Base-by-base conservation (phyloP, 1,140 invertebrate species). In the Drosophila setifemur region DNA sequence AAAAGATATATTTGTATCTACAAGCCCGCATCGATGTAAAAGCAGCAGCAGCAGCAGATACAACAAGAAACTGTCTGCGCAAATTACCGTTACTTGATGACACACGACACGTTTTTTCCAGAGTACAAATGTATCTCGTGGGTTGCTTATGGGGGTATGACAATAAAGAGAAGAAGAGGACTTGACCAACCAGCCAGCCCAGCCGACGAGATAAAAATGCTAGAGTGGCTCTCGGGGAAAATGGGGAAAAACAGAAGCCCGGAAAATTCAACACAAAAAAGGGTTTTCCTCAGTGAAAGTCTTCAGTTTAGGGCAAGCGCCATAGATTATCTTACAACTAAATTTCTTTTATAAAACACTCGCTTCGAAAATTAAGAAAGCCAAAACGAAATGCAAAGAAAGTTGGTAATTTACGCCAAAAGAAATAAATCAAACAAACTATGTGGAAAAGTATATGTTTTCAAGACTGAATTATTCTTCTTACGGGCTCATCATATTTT, bases 51-150 rank as follows among this genome's bases (percentile, higher is more conserved):
- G n/a, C n/a, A n/a, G n/a, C n/a, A n/a, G n/a, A n/a, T n/a, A n/a
- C n/a, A n/a, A n/a, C n/a, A n/a, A n/a, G n/a, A n/a, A n/a, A n/a
- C n/a, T n/a, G n/a, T n/a, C n/a, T n/a, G n/a, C n/a, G n/a, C 60
- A 55, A 77, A 77, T 71, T 73, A 81, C 76, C 60, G 54, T 81
- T 81, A 71, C 31, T 53, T 57, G 58, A 67, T 71, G 75, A 76
- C 68, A 76, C 75, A 78, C 67, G 68, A 70, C 58, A 73, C 73
- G 49, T 73, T 21, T 14, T 12, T 66, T n/a, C n/a, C n/a, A 52
- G 48, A 33, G 35, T 44, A 42, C n/a, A n/a, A n/a, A n/a, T n/a
- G n/a, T n/a, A n/a, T n/a, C 42, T 26, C 6, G 19, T 16, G 4
- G 45, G 31, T 18, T 39, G 16, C 23, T 35, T 19, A 58, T 58